phyloP scores from a whole-genome alignment of 2,888 invertebrate species.

The Elegia similella region DNA sequence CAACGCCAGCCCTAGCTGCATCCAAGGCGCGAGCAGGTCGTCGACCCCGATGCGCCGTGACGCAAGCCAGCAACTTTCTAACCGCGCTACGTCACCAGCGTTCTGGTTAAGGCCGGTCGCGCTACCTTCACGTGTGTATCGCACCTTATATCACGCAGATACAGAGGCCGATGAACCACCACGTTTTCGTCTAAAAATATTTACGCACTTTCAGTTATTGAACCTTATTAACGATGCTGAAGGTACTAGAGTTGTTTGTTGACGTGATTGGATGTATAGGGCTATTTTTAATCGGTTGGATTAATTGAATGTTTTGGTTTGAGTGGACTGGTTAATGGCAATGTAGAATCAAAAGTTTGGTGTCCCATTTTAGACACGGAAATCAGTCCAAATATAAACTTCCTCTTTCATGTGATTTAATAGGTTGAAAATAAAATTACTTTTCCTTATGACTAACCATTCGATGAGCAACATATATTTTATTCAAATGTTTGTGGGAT shows the following conservation, averaged over 20 bases:
- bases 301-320: slow-evolving; percentile 5
- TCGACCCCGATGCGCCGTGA: slow-evolving; percentile 69
- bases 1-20: slow-evolving; percentile 26
- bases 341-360: neutral
- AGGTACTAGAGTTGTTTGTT: neutral
- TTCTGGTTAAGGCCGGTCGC: slow-evolving; percentile 65
- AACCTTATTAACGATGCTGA: neutral
- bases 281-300: neutral
- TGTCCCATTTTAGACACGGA: neutral
- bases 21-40: slow-evolving; percentile 46
- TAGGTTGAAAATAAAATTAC: neutral
- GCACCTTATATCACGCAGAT: slow-evolving; percentile 25
- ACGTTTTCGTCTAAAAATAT: slow-evolving; percentile 11
- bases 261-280: neutral
- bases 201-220: neutral
- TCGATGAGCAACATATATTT: neutral
- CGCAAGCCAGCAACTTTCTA: slow-evolving; percentile 79
- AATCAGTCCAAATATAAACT: neutral
- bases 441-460: neutral
- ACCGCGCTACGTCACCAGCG: slow-evolving; percentile 68
- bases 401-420: neutral
- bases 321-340: neutral
- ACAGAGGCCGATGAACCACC: slow-evolving; percentile 23
- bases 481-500: neutral
- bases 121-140: slow-evolving; percentile 41